A percentile compares a stretch with the other conserved stretches of the same genome.
phyloP scores from a whole-genome alignment of 2,888 invertebrate species.

The Monochamus alternatus region DNA sequence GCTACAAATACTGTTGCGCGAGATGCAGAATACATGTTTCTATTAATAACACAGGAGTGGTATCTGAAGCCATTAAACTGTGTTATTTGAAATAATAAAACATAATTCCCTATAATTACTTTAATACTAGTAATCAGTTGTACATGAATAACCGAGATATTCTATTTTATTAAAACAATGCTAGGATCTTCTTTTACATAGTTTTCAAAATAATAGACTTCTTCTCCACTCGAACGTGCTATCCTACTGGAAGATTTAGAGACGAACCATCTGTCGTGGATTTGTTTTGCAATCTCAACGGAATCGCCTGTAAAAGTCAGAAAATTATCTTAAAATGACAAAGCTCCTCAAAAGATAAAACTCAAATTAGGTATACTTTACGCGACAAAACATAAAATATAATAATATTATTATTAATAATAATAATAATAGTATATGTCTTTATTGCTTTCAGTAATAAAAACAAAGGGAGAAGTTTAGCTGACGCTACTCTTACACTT shows the following conservation, averaged over 20 bases:
- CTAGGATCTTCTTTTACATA: conserved; percentile 29
- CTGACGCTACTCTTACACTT: too few relatives aligned
- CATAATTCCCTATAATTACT: neutral
- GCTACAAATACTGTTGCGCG: too few relatives aligned
- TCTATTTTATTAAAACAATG: conserved; percentile 33
- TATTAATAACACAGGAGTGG: too few relatives aligned
- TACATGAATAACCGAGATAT: neutral
- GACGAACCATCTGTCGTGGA: conserved; percentile 57
- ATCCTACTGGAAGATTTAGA: conserved; percentile 6
- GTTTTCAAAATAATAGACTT: conserved; percentile 26
- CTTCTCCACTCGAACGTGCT: conserved; percentile 39
- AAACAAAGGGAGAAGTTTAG: too few relatives aligned
- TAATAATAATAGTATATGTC: too few relatives aligned
- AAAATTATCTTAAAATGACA: too few relatives aligned
- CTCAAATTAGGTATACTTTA: too few relatives aligned
- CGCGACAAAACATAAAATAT: too few relatives aligned
- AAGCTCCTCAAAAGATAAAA: too few relatives aligned
- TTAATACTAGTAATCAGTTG: neutral
- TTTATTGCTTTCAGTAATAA: too few relatives aligned
- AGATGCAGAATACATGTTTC: too few relatives aligned
- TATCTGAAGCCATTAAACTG: neutral
- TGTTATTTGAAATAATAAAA: neutral
- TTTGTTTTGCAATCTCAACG: conserved; percentile 58
- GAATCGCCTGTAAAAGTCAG: conserved; percentile 60
- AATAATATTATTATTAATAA: too few relatives aligned